Base-by-base conservation (phyloP, 2,797 vertebrate species). In the Leuciscus waleckii region DNA sequence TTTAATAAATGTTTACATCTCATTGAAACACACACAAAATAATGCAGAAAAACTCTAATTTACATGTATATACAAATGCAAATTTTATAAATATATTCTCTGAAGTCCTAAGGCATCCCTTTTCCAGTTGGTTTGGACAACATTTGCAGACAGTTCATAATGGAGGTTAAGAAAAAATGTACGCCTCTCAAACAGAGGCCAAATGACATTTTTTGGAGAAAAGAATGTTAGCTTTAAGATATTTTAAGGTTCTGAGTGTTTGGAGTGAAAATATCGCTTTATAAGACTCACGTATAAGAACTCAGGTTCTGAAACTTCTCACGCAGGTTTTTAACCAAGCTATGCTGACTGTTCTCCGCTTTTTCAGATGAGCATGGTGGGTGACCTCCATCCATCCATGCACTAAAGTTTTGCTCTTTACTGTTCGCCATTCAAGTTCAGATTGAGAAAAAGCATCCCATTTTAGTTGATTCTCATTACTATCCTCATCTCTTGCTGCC, bases 221-320 rank as follows among this genome's bases (percentile, higher is more conserved):
- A 23, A 76, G 21, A 23, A 26, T 67, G 2, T 32, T 67, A 56
- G 49, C 37, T 58, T 37, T 21, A 70, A 61, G 35, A 56, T 58
- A 58, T 35, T 39, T 39, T 76, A n/a, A 75, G 13, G 14, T 49
- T 74, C 8, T 21, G 23, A 16, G 7, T 29, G 32, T 77, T 19
- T 17, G 4, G 1, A 26, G 35, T 51, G 39, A 75, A n/a, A 67
- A 19, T 3, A 5, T 21, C 8, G 21, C 32, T n/a, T 37, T 37
- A 2, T 4, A 76, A 32, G 41, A 23, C 82, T 94, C 93, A 95
- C 43, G 93, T 94, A 61, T 89, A 82, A 0, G 96, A 91, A 32
- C 96, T 96, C 21, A 97, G 94, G 89, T 94, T 97, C 94, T 97
- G 97, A 88, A 99, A 99, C 87, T 96, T 98, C 76, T 97, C 96